Conservation (phyloP, 2,113 vertebrate species). For the Osmerus mordax region DNA sequence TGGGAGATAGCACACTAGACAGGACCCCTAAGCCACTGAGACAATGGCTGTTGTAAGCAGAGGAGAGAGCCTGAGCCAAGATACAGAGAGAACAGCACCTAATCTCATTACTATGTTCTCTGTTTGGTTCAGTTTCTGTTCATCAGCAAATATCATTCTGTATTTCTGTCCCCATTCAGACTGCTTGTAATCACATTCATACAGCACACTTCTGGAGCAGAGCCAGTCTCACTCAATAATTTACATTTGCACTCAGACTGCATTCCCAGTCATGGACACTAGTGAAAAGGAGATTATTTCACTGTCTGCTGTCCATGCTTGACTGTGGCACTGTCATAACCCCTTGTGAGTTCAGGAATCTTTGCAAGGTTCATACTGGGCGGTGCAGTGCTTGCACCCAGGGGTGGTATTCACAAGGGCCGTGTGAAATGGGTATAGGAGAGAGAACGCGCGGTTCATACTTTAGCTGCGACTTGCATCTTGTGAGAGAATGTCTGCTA, state of each 20-base stretch:
- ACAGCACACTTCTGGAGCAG: too few relatives aligned
- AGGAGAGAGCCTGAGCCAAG: slow-evolving; percentile 8
- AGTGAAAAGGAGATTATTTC: too few relatives aligned
- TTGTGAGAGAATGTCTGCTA: neutral
- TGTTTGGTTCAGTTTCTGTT: slow-evolving; percentile 31
- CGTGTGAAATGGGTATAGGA: slow-evolving; percentile 31
- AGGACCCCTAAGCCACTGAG: slow-evolving; percentile 22
- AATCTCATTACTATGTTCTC: slow-evolving; percentile 43
- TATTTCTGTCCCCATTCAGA: too few relatives aligned
- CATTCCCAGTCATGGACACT: too few relatives aligned
- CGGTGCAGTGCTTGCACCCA: slow-evolving; percentile 12
- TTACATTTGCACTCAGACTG: too few relatives aligned
- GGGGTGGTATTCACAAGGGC: slow-evolving; percentile 35
- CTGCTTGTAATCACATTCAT: too few relatives aligned
- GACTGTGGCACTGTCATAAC: too few relatives aligned
- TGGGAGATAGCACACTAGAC: slow-evolving; percentile 28
- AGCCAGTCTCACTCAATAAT: too few relatives aligned
- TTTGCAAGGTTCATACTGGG: too few relatives aligned
- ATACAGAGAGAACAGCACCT: slow-evolving; percentile 11
- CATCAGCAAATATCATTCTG: neutral
- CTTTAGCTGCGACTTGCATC: too few relatives aligned
- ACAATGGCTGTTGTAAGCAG: slow-evolving; percentile 36
- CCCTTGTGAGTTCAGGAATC: too few relatives aligned
- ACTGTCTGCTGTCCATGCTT: too few relatives aligned
- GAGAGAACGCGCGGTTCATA: neutral